phyloP scores from a whole-genome alignment of 2,888 invertebrate species.

The Drosophila bunnanda region DNA sequence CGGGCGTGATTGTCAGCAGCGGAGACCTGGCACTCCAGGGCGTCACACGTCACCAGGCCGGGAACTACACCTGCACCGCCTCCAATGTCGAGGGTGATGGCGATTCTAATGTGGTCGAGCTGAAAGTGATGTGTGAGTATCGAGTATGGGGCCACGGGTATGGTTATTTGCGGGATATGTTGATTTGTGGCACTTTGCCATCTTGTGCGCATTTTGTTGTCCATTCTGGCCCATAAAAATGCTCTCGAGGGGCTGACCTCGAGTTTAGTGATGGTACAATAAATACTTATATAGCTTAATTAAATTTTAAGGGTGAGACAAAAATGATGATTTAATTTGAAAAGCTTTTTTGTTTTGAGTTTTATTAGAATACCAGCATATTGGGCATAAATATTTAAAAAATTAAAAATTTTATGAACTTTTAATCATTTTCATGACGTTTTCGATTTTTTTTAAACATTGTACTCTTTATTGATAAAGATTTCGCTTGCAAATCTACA shows the following conservation, averaged over 20 bases:
- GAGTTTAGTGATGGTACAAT: neutral
- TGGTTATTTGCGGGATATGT: slow-evolving; percentile 9
- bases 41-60: slow-evolving; percentile 92
- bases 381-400: too few relatives aligned
- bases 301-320: too few relatives aligned
- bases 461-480: too few relatives aligned
- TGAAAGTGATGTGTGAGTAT: slow-evolving; percentile 96
- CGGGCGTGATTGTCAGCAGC: slow-evolving; percentile 94
- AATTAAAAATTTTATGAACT: too few relatives aligned
- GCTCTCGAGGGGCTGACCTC: slow-evolving; percentile 21
- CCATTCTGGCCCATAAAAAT: slow-evolving; percentile 27
- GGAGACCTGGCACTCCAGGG: slow-evolving; percentile 92
- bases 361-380: too few relatives aligned
- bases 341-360: too few relatives aligned
- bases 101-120: slow-evolving; percentile 90
- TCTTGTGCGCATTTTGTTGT: slow-evolving; percentile 10
- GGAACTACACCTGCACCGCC: slow-evolving; percentile 94
- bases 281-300: too few relatives aligned
- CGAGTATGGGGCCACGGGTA: neutral
- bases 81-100: slow-evolving; percentile 97
- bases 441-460: too few relatives aligned
- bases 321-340: too few relatives aligned
- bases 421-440: too few relatives aligned
- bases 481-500: too few relatives aligned
- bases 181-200: slow-evolving; percentile 23